Conservation (phyloP, 2,797 vertebrate genomes). For the Pseudochirops corinnae region DNA sequence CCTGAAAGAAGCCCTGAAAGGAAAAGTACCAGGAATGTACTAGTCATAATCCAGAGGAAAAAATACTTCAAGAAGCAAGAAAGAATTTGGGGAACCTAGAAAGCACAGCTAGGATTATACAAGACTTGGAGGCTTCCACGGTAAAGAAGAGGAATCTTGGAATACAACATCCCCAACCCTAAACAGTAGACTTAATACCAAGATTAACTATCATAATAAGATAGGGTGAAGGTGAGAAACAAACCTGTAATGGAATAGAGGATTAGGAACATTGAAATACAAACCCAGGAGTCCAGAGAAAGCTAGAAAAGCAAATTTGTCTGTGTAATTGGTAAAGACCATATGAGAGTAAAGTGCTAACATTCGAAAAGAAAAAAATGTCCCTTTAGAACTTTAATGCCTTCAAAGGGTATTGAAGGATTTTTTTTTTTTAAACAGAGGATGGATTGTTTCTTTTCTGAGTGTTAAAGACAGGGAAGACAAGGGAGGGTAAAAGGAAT, state of each 20-base stretch:
- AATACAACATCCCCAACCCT: neutral
- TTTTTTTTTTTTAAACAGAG: neutral
- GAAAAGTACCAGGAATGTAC: neutral
- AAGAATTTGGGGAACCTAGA: neutral
- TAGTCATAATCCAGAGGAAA: neutral
- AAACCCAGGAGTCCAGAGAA: neutral
- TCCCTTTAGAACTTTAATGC: neutral
- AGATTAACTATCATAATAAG: neutral
- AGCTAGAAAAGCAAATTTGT: neutral
- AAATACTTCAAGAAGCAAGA: neutral
- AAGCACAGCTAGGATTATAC: neutral
- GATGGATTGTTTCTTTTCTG: neutral
- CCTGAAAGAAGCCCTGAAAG: neutral
- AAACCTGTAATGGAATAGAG: neutral
- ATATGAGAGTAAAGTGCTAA: neutral
- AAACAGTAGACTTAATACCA: neutral
- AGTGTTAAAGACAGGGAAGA: neutral
- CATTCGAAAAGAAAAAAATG: neutral
- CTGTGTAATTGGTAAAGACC: neutral
- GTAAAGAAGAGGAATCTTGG: neutral
- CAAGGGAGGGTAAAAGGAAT: neutral
- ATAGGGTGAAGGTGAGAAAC: neutral
- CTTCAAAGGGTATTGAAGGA: neutral
- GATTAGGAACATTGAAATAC: neutral
- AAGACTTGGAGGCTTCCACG: neutral